Percentiles rank a stretch among this genome's conserved stretches.
Conservation (phyloP, 2,888 invertebrate genomes). For the Drosophila kokeensis region DNA sequence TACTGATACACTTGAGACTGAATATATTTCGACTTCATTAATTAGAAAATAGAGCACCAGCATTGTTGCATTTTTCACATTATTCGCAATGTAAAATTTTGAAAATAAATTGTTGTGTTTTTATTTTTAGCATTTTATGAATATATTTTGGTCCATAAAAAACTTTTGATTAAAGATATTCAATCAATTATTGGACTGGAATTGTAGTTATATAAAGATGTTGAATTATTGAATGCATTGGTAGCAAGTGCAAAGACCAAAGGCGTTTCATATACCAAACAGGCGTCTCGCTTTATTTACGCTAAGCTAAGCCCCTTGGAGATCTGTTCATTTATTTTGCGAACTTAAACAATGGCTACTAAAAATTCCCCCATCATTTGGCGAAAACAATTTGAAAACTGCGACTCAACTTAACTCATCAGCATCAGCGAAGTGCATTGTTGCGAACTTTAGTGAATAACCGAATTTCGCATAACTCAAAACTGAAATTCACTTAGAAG, state of each 20-base stretch:
- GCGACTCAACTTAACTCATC: slow-evolving; percentile 56
- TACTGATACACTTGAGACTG: not conserved
- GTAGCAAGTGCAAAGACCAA: slow-evolving; percentile 8
- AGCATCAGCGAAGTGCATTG: slow-evolving; percentile 72
- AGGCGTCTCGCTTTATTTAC: slow-evolving; percentile 24
- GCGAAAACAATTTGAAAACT: slow-evolving; percentile 42
- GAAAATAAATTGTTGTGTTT: not conserved
- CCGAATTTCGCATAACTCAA: slow-evolving; percentile 75
- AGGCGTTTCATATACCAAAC: slow-evolving; percentile 7
- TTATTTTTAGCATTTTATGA: not conserved
- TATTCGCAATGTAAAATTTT: not conserved
- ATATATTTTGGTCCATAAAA: not conserved
- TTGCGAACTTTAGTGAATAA: slow-evolving; percentile 67
- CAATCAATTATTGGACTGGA: not conserved
- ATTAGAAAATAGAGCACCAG: not conserved
- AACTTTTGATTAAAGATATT: not conserved
- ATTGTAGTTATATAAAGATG: not conserved
- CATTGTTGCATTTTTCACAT: not conserved
- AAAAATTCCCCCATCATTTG: slow-evolving; percentile 32
- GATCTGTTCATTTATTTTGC: slow-evolving; percentile 15
- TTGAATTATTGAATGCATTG: slow-evolving; percentile 1
- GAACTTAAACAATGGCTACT: slow-evolving; percentile 32
- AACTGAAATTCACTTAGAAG: slow-evolving; percentile 60
- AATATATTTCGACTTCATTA: not conserved
- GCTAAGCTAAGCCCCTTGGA: slow-evolving; percentile 7